Evolutionary conservation across 2,113 vertebrate genomes (phyloP), one percentile per base, ranked within the genome.

Genomic region (Varanus komodoensis): DNA sequence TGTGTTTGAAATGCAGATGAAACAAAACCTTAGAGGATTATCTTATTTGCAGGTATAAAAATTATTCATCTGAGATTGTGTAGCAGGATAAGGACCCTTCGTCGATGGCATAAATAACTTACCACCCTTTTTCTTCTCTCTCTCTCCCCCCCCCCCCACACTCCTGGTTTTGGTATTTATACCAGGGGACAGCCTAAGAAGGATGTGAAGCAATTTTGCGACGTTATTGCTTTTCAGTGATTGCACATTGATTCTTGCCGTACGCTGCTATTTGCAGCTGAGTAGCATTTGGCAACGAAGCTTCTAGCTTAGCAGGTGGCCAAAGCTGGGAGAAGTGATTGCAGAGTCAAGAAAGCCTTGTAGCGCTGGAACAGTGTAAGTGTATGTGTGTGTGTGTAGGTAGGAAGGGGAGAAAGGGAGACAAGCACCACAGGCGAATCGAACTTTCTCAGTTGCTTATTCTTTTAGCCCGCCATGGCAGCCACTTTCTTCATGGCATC

Each of bases 211-310:
- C 21, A 44, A 32, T 44, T 57, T 23, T 17, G 1, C 0, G 3
- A 3, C 5, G 25, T 8, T 17, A 3, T 82, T 71, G 74, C 3
- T 83, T 89, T 77, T 29, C 15, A 64, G 68, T 38, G 14, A 3
- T 8, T 64, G 69, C 48, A 9, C 25, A 77, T 79, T 2, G 74
- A 64, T 82, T 32, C 50, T 29, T 11, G 86, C 44, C 3, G 9
- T 2, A 0, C 0, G 0, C n/a, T 79, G 2, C 64, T n/a, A 2
- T 80, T 81, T 71, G 78, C 1, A 34, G 64, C 1, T 1, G 48
- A 29, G 0, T 19, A 69, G 4, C 0, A 1, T 87, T 78, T 84
- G 75, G 80, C 52, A 14, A 15, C 0, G 69, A 1, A 71, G 6
- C 29, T 71, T 48, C 61, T 19, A 48, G 79, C 50, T 71, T 89